These are phyloP conservation scores for Myiagra hebetior DNA, from an alignment of 2,113 vertebrate species.

Conservation along the genomic window DNA sequence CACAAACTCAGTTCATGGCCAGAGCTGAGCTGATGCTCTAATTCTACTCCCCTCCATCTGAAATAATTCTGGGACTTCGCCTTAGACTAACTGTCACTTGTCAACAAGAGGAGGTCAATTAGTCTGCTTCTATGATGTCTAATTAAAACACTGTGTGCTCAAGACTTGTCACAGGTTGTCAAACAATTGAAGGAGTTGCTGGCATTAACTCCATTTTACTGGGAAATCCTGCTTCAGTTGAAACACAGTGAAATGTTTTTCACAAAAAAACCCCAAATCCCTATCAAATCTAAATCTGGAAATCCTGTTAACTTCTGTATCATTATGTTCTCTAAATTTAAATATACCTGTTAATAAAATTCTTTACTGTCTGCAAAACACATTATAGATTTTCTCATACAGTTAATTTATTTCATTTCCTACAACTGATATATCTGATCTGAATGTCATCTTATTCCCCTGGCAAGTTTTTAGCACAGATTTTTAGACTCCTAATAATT, in stretches of 20 bases:
- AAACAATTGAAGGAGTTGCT: constrained; percentile 5
- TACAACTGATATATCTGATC: not conserved
- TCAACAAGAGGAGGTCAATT: constrained; percentile 4
- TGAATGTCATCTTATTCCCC: not conserved
- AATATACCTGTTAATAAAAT: not conserved
- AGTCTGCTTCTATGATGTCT: not conserved
- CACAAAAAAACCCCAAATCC: not conserved
- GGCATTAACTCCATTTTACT: not conserved
- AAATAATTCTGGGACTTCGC: not conserved
- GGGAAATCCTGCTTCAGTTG: not conserved
- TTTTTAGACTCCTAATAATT: not conserved
- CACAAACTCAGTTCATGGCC: not conserved
- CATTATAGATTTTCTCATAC: not conserved
- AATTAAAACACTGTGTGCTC: constrained; percentile 30
- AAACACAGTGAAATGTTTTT: not conserved
- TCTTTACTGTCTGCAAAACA: not conserved
- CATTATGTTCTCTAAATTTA: not conserved
- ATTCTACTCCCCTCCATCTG: not conserved
- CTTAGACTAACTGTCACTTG: not conserved
- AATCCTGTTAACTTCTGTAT: not conserved
- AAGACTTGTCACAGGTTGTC: constrained; percentile 14
- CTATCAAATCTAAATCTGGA: not conserved
- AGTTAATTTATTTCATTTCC: not conserved
- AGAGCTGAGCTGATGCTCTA: not conserved
- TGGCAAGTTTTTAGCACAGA: not conserved